phyloP scores from a whole-genome alignment of 2,797 vertebrate genomes.

The Cercopithecus mitis region DNA sequence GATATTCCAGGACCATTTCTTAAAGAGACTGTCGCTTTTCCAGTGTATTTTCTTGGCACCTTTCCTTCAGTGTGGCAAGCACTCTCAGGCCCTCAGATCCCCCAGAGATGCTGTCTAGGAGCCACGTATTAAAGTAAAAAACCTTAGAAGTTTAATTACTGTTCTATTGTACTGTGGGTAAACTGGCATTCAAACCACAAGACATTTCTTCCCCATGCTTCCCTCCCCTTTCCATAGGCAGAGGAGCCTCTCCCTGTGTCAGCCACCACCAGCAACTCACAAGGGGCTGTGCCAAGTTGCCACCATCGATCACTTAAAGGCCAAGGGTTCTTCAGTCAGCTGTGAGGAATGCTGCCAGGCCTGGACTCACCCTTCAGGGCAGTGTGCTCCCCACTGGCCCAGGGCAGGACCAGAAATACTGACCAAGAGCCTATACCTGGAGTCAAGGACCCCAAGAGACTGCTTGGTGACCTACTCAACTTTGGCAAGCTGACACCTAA shows the following conservation, averaged over 20 bases:
- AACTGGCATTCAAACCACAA: neutral
- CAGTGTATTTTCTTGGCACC: neutral
- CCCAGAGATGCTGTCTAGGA: neutral
- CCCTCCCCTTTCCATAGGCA: neutral
- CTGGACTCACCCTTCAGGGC: neutral
- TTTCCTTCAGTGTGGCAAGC: neutral
- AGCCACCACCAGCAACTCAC: neutral
- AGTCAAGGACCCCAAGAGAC: neutral
- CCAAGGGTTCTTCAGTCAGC: neutral
- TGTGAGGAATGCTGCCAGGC: neutral
- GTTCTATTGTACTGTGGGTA: neutral
- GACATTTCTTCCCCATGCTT: neutral
- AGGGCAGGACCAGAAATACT: neutral
- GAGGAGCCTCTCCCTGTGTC: neutral
- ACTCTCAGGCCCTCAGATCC: neutral
- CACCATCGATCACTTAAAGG: neutral
- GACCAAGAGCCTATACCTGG: neutral
- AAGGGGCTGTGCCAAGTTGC: neutral
- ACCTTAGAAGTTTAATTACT: neutral
- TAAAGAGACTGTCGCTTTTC: neutral
- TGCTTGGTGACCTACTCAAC: neutral
- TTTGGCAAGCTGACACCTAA: neutral
- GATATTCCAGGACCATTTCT: neutral
- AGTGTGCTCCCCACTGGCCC: neutral
- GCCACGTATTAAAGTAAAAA: neutral